phyloP scores from a whole-genome alignment of 2,113 vertebrate species.

The Sterna hirundo region DNA sequence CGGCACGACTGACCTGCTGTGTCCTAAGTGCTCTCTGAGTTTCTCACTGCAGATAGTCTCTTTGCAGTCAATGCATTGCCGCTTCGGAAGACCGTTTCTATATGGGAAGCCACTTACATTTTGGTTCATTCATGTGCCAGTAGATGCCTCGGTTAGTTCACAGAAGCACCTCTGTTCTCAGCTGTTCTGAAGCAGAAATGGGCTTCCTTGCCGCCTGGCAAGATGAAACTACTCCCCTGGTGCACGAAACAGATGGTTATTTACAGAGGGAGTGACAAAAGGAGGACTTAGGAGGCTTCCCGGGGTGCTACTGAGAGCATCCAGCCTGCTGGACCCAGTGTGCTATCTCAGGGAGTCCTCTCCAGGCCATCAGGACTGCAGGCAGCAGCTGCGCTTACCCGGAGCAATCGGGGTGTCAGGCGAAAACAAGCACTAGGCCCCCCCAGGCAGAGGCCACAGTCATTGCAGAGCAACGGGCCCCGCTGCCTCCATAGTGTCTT shows the following conservation, averaged over 20 bases:
- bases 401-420: neutral
- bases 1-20: neutral
- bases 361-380: neutral
- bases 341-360: neutral
- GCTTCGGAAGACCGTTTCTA: neutral
- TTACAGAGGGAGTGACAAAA: neutral
- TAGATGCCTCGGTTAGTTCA: neutral
- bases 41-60: neutral
- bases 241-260: neutral
- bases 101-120: fast-evolving
- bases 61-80: neutral
- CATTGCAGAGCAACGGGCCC: neutral
- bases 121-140: fast-evolving
- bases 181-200: neutral
- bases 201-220: neutral
- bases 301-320: neutral
- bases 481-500: neutral
- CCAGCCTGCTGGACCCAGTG: neutral
- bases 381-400: neutral
- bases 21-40: neutral
- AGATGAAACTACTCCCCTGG: neutral
- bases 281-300: neutral
- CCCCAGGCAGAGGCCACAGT: neutral
- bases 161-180: neutral
- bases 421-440: neutral